Evolutionary conservation across 35 echinoderm and acorn worm species (phyloP).

Genomic region (Heliocidaris erythrogramma): DNA sequence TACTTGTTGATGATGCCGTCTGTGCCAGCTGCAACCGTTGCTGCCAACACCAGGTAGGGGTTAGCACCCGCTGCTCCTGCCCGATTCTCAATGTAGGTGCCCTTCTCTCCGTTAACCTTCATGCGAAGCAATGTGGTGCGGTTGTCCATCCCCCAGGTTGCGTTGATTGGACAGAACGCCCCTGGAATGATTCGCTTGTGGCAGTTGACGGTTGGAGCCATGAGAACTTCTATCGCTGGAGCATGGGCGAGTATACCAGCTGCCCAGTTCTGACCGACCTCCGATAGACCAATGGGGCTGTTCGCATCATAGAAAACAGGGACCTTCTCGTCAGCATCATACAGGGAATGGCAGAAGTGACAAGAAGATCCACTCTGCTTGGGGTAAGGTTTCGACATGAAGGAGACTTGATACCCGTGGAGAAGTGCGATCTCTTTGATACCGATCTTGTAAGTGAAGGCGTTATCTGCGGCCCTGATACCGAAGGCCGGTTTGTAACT

Average conservation of each 20-base stretch:
- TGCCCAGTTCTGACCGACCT: slow-evolving; percentile 53
- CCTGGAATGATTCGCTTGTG: neutral
- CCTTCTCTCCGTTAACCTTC: slow-evolving; percentile 52
- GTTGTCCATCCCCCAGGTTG: slow-evolving; percentile 61
- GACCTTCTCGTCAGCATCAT: neutral
- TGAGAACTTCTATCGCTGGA: slow-evolving; percentile 40
- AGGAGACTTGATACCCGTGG: slow-evolving; percentile 48
- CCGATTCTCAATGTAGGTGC: slow-evolving; percentile 79
- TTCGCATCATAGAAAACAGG: slow-evolving; percentile 44
- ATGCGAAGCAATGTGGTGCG: slow-evolving; percentile 37
- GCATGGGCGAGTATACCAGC: slow-evolving; percentile 58
- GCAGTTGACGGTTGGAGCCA: slow-evolving; percentile 60
- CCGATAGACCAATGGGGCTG: slow-evolving; percentile 31
- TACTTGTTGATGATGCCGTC: slow-evolving; percentile 71
- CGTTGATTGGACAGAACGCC: neutral
- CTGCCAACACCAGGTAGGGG: slow-evolving; percentile 63
- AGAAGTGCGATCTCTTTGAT: slow-evolving; percentile 67
- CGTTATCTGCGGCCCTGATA: slow-evolving; percentile 56
- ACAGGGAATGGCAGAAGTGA: slow-evolving; percentile 68
- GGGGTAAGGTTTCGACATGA: slow-evolving; percentile 54
- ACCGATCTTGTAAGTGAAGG: slow-evolving; percentile 55
- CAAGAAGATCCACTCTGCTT: slow-evolving; percentile 25
- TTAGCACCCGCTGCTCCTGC: slow-evolving; percentile 52
- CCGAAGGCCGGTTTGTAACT: slow-evolving; percentile 60
- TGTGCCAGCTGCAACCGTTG: slow-evolving; percentile 64